Evolutionary conservation across 2,888 invertebrate genomes (phyloP).

Genomic region (Caprella mutica): DNA sequence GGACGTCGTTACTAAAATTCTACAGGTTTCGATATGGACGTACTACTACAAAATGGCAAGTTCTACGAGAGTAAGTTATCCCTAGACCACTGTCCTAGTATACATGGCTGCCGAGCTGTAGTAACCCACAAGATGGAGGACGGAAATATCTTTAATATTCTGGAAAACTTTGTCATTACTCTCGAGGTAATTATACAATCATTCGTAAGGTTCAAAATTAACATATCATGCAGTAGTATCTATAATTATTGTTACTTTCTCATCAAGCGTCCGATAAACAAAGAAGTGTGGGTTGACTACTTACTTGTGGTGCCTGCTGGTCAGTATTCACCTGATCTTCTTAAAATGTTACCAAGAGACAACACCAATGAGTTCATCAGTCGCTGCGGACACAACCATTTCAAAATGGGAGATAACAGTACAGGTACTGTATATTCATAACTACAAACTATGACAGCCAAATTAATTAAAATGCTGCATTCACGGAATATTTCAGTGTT

Average conservation of each 20-base stretch:
- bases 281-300: slow-evolving; percentile 66
- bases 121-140: slow-evolving; percentile 57
- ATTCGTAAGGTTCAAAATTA: too few relatives aligned
- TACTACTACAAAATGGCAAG: slow-evolving; percentile 60
- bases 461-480: too few relatives aligned
- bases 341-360: slow-evolving; percentile 68
- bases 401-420: slow-evolving; percentile 57
- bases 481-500: too few relatives aligned
- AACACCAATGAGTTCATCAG: slow-evolving; percentile 78
- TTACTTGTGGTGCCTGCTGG: slow-evolving; percentile 65
- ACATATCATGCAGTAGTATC: background rate
- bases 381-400: slow-evolving; percentile 77
- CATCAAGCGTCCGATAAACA: too few relatives aligned
- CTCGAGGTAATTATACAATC: slow-evolving; percentile 67
- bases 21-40: slow-evolving; percentile 53
- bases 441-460: too few relatives aligned
- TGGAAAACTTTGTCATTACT: slow-evolving; percentile 67
- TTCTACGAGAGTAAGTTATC: slow-evolving; percentile 61
- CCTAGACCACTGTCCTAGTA: slow-evolving; percentile 73
- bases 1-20: too few relatives aligned
- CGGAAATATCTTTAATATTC: slow-evolving; percentile 55
- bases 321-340: slow-evolving; percentile 56
- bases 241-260: slow-evolving; percentile 1
- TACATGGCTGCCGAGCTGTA: slow-evolving; percentile 76
- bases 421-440: too few relatives aligned